Evolutionary conservation across 2,888 invertebrate species (phyloP).

Genomic region (Drosophila robusta): DNA sequence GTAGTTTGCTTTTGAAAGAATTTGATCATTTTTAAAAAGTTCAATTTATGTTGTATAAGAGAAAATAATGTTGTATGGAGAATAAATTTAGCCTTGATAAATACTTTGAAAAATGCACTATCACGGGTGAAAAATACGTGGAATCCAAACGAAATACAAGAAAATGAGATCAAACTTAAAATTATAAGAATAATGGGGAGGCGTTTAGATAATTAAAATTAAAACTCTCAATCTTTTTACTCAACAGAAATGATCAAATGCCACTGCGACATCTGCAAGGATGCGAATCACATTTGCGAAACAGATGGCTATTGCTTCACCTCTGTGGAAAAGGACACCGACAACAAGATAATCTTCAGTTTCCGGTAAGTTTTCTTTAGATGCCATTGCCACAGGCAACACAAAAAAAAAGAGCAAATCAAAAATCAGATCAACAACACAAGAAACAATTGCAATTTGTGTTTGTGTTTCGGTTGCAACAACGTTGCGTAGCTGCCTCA

Average conservation of each 20-base stretch:
- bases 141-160: no score
- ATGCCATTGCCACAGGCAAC: background rate
- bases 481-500: constrained; percentile 79
- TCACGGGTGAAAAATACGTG: no score
- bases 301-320: constrained; percentile 96
- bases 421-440: constrained; percentile 4
- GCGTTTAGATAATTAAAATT: no score
- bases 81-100: no score
- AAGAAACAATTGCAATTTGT: constrained; percentile 6
- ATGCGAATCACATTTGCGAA: constrained; percentile 92
- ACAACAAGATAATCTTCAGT: constrained; percentile 86
- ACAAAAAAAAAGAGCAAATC: background rate
- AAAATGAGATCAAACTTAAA: no score
- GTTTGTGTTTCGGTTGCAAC: constrained; percentile 36
- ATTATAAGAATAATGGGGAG: no score
- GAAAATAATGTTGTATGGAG: no score
- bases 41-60: no score
- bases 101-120: no score
- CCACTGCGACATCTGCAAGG: constrained; percentile 92
- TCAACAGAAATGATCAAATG: constrained; percentile 88
- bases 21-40: no score
- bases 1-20: no score
- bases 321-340: constrained; percentile 87
- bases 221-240: background rate
- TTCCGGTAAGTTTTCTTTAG: constrained; percentile 89